These are phyloP conservation scores for Notarius quadriscutis DNA, from an alignment of 2,113 vertebrate genomes.

Conservation along the genomic window DNA sequence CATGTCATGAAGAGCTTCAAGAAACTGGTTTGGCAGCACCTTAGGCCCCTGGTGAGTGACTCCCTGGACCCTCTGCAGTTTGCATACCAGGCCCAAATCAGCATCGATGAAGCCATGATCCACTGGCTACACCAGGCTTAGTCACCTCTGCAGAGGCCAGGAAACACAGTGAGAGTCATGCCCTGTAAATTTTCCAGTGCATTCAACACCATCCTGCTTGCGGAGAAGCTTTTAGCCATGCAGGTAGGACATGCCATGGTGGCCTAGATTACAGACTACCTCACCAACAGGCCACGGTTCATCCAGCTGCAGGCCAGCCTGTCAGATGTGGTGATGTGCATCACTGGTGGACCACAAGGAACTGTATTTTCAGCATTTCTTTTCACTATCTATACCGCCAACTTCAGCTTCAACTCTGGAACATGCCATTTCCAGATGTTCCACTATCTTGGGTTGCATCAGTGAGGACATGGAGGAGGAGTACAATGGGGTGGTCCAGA, in stretches of 20 bases:
- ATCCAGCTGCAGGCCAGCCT: too few species aligned
- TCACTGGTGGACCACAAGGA: background rate
- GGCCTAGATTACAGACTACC: background rate
- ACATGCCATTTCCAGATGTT: background rate
- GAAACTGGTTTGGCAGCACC: too few species aligned
- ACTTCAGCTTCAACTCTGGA: background rate
- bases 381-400: background rate
- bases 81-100: background rate
- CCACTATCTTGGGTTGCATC: background rate
- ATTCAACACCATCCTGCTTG: background rate
- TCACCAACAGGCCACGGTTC: background rate
- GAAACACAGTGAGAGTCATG: background rate
- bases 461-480: background rate
- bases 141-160: background rate
- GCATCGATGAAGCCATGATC: background rate
- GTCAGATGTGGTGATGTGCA: background rate
- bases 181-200: too few species aligned
- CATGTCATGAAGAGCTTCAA: too few species aligned
- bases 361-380: background rate
- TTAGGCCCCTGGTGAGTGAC: too few species aligned
- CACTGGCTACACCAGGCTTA: background rate
- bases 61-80: too few species aligned
- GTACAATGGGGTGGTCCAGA: background rate
- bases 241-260: background rate
- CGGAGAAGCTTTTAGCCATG: background rate